These are phyloP conservation scores for Caenorhabditis virilis DNA, from an alignment of 2,888 invertebrate species.

Conservation along the genomic window DNA sequence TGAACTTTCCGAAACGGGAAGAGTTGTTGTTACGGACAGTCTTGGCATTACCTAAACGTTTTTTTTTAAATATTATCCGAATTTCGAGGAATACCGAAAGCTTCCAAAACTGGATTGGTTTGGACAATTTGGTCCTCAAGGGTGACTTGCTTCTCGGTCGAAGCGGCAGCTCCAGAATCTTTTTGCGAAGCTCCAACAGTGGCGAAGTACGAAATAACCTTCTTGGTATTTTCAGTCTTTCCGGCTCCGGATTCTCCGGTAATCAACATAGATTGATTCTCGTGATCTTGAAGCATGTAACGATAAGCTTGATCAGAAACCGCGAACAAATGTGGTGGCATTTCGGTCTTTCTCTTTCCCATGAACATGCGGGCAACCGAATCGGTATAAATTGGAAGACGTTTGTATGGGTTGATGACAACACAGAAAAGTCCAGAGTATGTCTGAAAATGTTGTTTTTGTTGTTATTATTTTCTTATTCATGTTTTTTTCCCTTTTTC, in stretches of 20 bases:
- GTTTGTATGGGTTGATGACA: conserved; percentile 68
- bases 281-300: conserved; percentile 80
- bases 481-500: not conserved
- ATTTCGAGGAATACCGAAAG: conserved; percentile 78
- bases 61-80: not conserved
- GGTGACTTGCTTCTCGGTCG: conserved; percentile 90
- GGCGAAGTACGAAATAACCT: conserved; percentile 95
- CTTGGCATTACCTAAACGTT: conserved; percentile 82
- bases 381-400: conserved; percentile 68
- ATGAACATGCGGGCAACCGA: conserved; percentile 78
- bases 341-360: conserved; percentile 98
- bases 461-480: not conserved
- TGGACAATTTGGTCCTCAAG: conserved; percentile 99
- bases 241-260: conserved; percentile 95
- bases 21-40: conserved; percentile 99
- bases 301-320: conserved; percentile 86
- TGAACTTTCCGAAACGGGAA: conserved; percentile 99
- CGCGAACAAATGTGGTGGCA: conserved; percentile 99
- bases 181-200: conserved; percentile 75
- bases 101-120: conserved; percentile 97
- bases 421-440: conserved; percentile 68
- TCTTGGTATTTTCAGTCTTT: conserved; percentile 99
- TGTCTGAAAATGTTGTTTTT: conserved; percentile 52
- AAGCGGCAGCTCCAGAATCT: conserved; percentile 36
- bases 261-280: conserved; percentile 68